Evolutionary conservation across 2,113 vertebrate species (phyloP).

Genomic region (Sylvia atricapilla): DNA sequence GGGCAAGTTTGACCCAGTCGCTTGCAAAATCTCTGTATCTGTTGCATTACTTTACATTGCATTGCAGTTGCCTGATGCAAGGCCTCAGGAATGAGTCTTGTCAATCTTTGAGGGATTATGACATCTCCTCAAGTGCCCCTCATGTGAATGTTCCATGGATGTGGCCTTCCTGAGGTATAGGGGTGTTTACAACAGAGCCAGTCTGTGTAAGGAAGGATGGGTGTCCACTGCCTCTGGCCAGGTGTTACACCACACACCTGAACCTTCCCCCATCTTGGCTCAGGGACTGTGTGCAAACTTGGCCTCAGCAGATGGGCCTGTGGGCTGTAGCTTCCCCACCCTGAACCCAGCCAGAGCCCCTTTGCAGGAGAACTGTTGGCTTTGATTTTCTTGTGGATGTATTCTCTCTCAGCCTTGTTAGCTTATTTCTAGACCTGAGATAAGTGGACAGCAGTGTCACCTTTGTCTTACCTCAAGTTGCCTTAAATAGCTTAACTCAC

Average conservation of each 20-base stretch:
- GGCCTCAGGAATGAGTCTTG: background rate
- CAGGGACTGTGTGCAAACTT: background rate
- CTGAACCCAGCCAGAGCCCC: too few relatives aligned
- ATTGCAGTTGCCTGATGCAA: accelerated
- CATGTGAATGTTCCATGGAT: too few relatives aligned
- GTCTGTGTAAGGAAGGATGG: background rate
- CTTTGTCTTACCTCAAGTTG: background rate
- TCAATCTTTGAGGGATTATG: background rate
- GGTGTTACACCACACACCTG: accelerated
- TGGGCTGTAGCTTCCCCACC: background rate
- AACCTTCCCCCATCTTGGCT: too few relatives aligned
- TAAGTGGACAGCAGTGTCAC: background rate
- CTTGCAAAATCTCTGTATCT: background rate
- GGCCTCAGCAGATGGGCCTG: background rate
- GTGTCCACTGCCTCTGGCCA: too few relatives aligned
- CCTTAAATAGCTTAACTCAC: background rate
- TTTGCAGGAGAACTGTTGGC: background rate
- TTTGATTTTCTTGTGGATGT: background rate
- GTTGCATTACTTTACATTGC: background rate
- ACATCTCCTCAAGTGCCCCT: background rate
- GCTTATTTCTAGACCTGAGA: too few relatives aligned
- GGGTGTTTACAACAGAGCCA: background rate
- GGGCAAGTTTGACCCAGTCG: background rate
- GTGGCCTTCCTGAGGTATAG: background rate
- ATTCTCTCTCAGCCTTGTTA: too few relatives aligned